Evolutionary conservation across 2,888 invertebrate species (phyloP), one percentile per base, ranked within the genome.

Genomic region (Thera obeliscata): DNA sequence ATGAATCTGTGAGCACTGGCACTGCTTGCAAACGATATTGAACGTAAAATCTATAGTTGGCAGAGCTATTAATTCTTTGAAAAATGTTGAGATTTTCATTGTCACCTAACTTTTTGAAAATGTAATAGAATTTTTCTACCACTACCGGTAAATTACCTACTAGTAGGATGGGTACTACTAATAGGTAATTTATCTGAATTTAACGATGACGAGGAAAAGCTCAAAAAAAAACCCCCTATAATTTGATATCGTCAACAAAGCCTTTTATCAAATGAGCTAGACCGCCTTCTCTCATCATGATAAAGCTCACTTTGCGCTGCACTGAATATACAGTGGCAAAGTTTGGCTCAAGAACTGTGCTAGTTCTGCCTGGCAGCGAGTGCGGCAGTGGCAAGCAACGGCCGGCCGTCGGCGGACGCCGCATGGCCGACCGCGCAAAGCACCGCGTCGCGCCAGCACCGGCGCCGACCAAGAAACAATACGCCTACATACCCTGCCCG

Each of bases 391-490:
- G 64, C 58, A 58, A 58, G 61, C 38, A 50, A 43, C 61, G 68
- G 65, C 65, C 80, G 78, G 76, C 67, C 66, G 75, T 77, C 88
- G 92, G 86, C 91, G 90, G 87, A 89, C 87, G 92, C 89, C 91
- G 93, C 84, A 93, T 93, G 93, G 93, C 92, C 87, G 93, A 93
- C 81, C 93, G 93, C 83, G 86, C 88, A 80, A 91, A 85, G 82
- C 81, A 93, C 76, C 93, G 93, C 87, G 93, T 93, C 89, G 93
- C 92, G 91, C 93, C 93, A 80, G 82, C 85, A 67, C 89, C 90
- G 88, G 90, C 87, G 87, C 88, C 83, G 82, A 87, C 89, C 69
- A 92, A 91, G 72, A 90, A 89, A 78, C 91, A 93, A 52, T 94
- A 94, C 89, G 93, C 93, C 78, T 94, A 94, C 74, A 80, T 86